phyloP scores from a whole-genome alignment of 2,888 invertebrate species.

The Crepidodera aurea region DNA sequence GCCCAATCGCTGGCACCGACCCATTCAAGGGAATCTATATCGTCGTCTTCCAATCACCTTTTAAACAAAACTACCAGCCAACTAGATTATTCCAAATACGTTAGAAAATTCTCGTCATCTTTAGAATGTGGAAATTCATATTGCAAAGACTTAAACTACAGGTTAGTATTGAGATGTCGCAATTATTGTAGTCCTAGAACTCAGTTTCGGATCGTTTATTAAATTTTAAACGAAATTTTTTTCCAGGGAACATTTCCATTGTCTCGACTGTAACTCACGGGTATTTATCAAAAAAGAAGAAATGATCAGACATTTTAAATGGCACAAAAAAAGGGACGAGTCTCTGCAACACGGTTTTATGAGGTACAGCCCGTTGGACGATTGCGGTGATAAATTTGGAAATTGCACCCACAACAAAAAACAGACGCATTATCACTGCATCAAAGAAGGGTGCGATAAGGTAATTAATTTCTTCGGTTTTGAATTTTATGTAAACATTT shows the following conservation, averaged over 20 bases:
- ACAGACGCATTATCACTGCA: constrained; percentile 97
- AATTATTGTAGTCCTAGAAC: too few species aligned
- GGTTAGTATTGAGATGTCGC: constrained; percentile 58
- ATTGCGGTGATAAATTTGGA: constrained; percentile 79
- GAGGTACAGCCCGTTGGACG: constrained; percentile 87
- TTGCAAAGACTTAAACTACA: constrained; percentile 88
- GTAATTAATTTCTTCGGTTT: constrained; percentile 15
- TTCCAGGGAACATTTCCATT: constrained; percentile 91
- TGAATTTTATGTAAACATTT: too few species aligned
- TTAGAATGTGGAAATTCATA: constrained; percentile 84
- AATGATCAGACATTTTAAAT: constrained; percentile 98
- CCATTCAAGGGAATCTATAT: constrained; percentile 59
- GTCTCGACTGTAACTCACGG: constrained; percentile 77
- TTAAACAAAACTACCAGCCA: constrained; percentile 71
- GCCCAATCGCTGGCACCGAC: constrained; percentile 64
- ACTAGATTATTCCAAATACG: constrained; percentile 88
- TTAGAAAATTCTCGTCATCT: constrained; percentile 83
- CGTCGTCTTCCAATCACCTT: constrained; percentile 64
- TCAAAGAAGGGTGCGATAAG: constrained; percentile 92
- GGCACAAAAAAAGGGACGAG: constrained; percentile 99
- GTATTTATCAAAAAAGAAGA: constrained; percentile 99
- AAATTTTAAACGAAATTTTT: too few species aligned
- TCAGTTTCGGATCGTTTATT: not conserved
- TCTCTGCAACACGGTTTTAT: constrained; percentile 95
- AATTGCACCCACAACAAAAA: constrained; percentile 90